These are phyloP conservation scores for Cabera pusaria DNA, from an alignment of 2,888 invertebrate species.

Conservation along the genomic window DNA sequence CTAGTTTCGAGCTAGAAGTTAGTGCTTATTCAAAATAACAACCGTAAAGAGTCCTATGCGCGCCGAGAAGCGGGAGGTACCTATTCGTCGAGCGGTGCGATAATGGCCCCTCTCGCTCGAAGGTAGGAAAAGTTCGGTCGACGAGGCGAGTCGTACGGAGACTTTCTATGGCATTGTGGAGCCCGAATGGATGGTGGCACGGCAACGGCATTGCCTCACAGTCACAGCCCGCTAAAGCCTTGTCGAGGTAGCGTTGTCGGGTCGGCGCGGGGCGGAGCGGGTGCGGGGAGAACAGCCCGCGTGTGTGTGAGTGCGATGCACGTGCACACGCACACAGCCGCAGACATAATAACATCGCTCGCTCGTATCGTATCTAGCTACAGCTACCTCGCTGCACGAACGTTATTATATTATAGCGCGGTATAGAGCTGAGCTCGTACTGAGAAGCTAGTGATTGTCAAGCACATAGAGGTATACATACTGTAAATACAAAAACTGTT, in stretches of 20 bases:
- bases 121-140: conserved; percentile 79
- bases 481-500: no score
- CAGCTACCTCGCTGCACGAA: conserved; percentile 61
- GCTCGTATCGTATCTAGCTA: conserved; percentile 73
- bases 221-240: conserved; percentile 71
- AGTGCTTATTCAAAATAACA: conserved; percentile 71
- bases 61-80: conserved; percentile 45
- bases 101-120: conserved; percentile 60
- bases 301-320: conserved; percentile 55
- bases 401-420: conserved; percentile 62
- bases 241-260: conserved; percentile 58
- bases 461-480: no score
- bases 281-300: conserved; percentile 36
- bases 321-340: conserved; percentile 57
- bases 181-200: conserved; percentile 76
- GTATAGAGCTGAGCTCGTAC: conserved; percentile 48
- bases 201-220: conserved; percentile 79
- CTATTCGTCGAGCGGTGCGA: no score
- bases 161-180: conserved; percentile 83
- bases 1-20: conserved; percentile 51
- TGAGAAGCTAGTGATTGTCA: conserved; percentile 66
- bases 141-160: conserved; percentile 72
- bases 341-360: conserved; percentile 65
- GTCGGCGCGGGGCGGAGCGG: conserved; percentile 42
- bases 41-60: conserved; percentile 60